Base-by-base conservation (phyloP, 1,140 invertebrate species). In the Diachasmimorpha longicaudata region DNA sequence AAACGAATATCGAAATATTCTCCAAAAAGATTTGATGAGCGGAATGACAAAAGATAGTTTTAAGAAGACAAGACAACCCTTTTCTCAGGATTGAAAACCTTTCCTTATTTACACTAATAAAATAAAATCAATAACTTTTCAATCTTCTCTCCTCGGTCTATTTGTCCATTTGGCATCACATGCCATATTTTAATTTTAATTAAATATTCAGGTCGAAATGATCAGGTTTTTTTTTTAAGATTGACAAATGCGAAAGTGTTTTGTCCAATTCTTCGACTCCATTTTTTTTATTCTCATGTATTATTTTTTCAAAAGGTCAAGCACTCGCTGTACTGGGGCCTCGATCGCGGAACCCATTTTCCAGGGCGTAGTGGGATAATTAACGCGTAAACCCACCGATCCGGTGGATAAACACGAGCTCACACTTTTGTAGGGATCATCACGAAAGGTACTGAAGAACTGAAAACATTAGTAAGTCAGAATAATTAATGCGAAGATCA, bases 311-410 rank as follows among this genome's bases (percentile, higher is more conserved):
- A 63, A 31, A 23, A 63, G 58, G 21, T 31, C 21, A 31, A 63
- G 23, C 58, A 63, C 58, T 63, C 58, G 48, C 48, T 16, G n/a
- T 52, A n/a, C n/a, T n/a, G n/a, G n/a, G 48, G 48, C 48, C 6
- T 10, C n/a, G 25, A 42, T 75, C 74, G 66, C 76, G 74, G 74
- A 77, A 77, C 71, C 71, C 72, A 79, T 79, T 78, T 78, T 70
- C 76, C 74, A 77, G 71, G 52, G 69, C 72, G 25, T 78, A 79
- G 78, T 79, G 70, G 74, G 73, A 77, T 79, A 79, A 79, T 79
- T 79, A 79, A 72, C 74, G 76, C 76, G 74, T 70, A 66, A 70
- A 76, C 70, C 67, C 76, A 74, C 79, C 76, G 79, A 79, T 78
- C 76, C 74, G 42, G 67, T 74, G 70, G 71, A 78, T 78, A 79